Percentiles rank a stretch among this genome's conserved stretches.
phyloP scores from a whole-genome alignment of 2,113 vertebrate species.

The Dicrurus megarhynchus region DNA sequence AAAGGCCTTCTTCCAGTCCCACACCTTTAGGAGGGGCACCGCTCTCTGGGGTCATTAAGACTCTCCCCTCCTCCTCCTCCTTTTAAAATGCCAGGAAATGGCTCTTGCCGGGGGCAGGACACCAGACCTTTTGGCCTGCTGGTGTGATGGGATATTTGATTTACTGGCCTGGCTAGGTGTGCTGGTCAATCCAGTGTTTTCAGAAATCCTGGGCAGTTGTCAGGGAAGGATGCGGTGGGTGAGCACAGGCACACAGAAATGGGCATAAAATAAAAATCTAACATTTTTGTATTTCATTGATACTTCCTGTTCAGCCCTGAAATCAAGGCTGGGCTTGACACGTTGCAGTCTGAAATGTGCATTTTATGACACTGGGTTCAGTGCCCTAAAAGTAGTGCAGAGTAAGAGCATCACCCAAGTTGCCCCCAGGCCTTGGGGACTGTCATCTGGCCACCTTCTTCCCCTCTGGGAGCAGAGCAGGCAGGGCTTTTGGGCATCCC shows the following conservation, averaged over 20 bases:
- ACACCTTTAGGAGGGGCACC: neutral
- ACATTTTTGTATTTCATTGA: neutral
- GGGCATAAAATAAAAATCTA: neutral
- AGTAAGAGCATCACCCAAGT: neutral
- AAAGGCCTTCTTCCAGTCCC: neutral
- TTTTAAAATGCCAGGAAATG: constrained; percentile 9
- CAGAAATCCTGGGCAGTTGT: neutral
- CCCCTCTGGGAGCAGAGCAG: neutral
- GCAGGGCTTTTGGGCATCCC: neutral
- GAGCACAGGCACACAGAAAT: neutral
- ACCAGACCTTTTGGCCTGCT: neutral
- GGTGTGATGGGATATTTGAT: neutral
- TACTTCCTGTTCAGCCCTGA: neutral
- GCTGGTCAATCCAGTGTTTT: neutral
- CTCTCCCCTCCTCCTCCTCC: neutral
- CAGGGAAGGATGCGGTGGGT: neutral
- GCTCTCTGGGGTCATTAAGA: neutral
- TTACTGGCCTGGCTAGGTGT: neutral
- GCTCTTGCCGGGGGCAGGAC: neutral
- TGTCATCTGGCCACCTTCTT: neutral
- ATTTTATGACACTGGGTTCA: neutral
- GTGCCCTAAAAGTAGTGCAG: neutral
- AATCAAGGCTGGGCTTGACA: neutral
- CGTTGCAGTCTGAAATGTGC: neutral
- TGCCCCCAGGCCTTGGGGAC: neutral